Evolutionary conservation across 2,888 invertebrate genomes (phyloP).

Genomic region (Octonoba sinensis): DNA sequence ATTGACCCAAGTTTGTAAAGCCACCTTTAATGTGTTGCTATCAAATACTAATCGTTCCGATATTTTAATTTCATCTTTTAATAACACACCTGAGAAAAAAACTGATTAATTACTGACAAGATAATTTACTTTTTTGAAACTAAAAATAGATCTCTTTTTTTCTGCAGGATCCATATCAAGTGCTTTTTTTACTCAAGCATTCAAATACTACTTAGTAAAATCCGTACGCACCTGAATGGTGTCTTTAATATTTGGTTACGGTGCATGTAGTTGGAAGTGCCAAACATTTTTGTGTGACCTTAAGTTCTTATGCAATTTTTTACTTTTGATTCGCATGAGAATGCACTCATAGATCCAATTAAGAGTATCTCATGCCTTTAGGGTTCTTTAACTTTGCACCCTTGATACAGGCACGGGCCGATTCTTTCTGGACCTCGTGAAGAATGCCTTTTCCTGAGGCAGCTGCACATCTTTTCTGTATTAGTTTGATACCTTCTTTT

Average conservation of each 20-base stretch:
- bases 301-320: neutral
- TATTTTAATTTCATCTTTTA: neutral
- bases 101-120: neutral
- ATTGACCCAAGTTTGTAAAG: neutral
- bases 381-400: too few relatives aligned
- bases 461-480: too few relatives aligned
- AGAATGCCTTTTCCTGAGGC: too few relatives aligned
- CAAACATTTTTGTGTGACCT: neutral
- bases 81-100: neutral
- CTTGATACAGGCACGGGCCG: too few relatives aligned
- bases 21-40: neutral
- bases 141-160: neutral
- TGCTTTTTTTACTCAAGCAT: neutral
- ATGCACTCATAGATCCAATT: neutral
- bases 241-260: neutral
- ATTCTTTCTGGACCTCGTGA: too few relatives aligned
- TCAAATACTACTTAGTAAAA: neutral
- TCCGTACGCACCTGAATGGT: neutral
- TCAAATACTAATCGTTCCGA: neutral
- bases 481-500: too few relatives aligned
- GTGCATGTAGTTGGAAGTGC: neutral
- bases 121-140: neutral
- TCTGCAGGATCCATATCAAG: neutral
- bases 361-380: neutral
- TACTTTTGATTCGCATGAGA: neutral